Conservation (phyloP, 1,140 invertebrate species). For the Sycophila sp. region DNA sequence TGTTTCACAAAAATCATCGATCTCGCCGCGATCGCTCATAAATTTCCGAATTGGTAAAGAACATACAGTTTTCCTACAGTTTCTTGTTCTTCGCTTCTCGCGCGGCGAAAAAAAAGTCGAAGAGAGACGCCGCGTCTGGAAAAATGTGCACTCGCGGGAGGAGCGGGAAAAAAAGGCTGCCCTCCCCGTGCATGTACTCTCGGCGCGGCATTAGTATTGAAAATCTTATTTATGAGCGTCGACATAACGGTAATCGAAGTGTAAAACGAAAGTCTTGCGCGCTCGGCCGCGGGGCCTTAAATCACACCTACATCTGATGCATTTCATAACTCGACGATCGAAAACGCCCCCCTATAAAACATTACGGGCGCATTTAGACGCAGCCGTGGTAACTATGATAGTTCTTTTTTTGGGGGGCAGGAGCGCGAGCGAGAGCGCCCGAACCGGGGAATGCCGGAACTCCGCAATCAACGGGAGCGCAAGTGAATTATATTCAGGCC, state of each 20-base stretch:
- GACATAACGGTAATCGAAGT: constrained; percentile 30
- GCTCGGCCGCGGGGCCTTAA: neutral
- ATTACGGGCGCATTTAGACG: constrained; percentile 21
- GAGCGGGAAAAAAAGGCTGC: neutral
- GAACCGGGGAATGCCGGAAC: neutral
- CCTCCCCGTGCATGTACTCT: neutral
- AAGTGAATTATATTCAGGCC: constrained; percentile 30
- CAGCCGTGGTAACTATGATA: constrained; percentile 16
- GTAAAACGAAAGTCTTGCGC: constrained; percentile 23
- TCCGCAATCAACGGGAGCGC: constrained; percentile 27
- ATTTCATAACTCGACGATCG: constrained; percentile 29
- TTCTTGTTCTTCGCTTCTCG: neutral
- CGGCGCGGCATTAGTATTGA: constrained; percentile 22
- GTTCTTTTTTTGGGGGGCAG: neutral
- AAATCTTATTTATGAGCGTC: constrained; percentile 34
- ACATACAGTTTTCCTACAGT: neutral
- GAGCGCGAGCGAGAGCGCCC: too few relatives aligned
- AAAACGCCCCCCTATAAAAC: constrained; percentile 30
- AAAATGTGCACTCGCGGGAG: too few relatives aligned
- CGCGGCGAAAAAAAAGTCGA: neutral
- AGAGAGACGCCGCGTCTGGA: too few relatives aligned
- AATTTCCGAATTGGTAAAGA: neutral
- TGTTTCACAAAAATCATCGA: constrained; percentile 3
- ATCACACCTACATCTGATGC: constrained; percentile 32
- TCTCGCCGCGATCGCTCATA: constrained; percentile 2